phyloP scores from a whole-genome alignment of 1,140 invertebrate species.

The Meloidogyne floridensis region DNA sequence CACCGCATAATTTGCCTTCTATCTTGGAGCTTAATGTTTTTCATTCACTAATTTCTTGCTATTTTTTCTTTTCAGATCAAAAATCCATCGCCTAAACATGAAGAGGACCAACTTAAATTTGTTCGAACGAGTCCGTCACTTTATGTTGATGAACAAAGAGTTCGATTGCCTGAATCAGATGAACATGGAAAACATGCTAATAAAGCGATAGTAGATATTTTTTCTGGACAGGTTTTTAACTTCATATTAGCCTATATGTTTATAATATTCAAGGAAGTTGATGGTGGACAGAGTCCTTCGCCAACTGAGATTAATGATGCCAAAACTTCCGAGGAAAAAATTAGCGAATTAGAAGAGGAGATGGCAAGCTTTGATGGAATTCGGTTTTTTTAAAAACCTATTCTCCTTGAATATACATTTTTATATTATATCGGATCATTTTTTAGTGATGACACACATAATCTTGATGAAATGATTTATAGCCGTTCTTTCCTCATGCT shows the following conservation, averaged over 20 bases:
- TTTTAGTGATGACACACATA: constrained; percentile 24
- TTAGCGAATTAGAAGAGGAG: constrained; percentile 16
- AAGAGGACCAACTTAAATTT: neutral
- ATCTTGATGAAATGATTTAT: constrained; percentile 22
- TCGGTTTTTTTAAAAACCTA: neutral
- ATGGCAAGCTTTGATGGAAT: constrained; percentile 1
- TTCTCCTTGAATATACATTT: neutral
- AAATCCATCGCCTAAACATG: neutral
- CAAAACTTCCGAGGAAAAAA: constrained; percentile 22
- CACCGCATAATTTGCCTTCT: neutral
- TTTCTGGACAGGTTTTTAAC: neutral
- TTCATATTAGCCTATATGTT: neutral
- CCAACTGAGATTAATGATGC: constrained; percentile 6
- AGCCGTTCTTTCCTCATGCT: constrained; percentile 27
- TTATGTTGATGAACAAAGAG: neutral
- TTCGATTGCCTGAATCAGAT: neutral
- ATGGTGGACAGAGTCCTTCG: neutral
- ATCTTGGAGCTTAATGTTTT: neutral
- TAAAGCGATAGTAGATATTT: neutral
- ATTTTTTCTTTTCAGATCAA: neutral
- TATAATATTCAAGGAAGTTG: neutral
- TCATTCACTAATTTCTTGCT: neutral
- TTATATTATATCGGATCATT: neutral
- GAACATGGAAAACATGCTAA: neutral
- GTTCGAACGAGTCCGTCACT: neutral